These are phyloP conservation scores for Euschistus heros DNA, from an alignment of 1,140 invertebrate species.

Conservation along the genomic window DNA sequence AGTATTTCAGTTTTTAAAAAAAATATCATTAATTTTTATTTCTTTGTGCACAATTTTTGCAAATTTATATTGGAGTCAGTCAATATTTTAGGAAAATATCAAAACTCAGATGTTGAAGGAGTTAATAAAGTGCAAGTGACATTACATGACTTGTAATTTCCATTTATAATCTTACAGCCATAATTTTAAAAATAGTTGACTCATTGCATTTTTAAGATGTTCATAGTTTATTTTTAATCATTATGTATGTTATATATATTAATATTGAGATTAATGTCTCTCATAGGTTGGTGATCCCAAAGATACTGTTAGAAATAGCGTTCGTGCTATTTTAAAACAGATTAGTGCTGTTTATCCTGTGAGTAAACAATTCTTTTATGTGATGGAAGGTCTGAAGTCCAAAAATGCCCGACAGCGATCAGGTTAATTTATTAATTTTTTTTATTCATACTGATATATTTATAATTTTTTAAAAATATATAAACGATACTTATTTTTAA, in stretches of 20 bases:
- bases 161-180: too few species aligned
- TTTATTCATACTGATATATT: conserved; percentile 1
- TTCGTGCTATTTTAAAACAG: conserved; percentile 73
- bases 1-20: too few species aligned
- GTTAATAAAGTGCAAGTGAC: too few species aligned
- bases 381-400: conserved; percentile 91
- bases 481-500: background rate
- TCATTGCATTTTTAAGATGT: too few species aligned
- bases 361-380: conserved; percentile 76
- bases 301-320: conserved; percentile 81
- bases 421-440: conserved; percentile 38
- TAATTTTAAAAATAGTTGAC: too few species aligned
- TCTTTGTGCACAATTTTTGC: too few species aligned
- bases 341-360: conserved; percentile 78
- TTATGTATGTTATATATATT: conserved; percentile 5
- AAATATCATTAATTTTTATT: too few species aligned
- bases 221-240: conserved; percentile 15
- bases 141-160: too few species aligned
- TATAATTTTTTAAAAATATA: background rate
- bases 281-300: conserved; percentile 86
- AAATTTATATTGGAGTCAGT: too few species aligned
- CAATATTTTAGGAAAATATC: too few species aligned
- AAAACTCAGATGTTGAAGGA: too few species aligned
- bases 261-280: too few species aligned
- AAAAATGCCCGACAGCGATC: conserved; percentile 93